Evolutionary conservation across 2,888 invertebrate species (phyloP), one percentile per base, ranked within the genome.

Genomic region (Thera obeliscata): DNA sequence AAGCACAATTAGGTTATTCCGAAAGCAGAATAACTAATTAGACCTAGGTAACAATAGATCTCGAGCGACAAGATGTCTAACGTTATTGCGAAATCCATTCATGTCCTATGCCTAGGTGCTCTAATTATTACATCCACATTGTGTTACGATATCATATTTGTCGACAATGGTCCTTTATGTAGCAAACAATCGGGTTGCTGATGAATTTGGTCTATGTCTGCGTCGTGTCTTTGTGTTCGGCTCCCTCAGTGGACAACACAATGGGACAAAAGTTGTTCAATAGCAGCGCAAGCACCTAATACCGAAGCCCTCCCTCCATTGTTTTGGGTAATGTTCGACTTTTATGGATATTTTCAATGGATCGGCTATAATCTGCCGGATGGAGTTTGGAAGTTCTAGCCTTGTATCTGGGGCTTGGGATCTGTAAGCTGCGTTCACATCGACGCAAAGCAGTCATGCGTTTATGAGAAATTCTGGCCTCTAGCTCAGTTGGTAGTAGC

Each of bases 311-410:
- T 85, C 91, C 87, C 88, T 82, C 91, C 89, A 87, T 93, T 93
- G 93, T 93, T 93, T 93, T 88, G 92, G 89, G 85, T 92, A 91
- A 92, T 93, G 92, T 93, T 93, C 92, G 90, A 93, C 91, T 93
- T 93, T 93, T 93, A 93, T 93, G 91, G 93, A 93, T 93, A 92
- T 92, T 93, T 93, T 91, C 92, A 92, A 93, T 92, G 89, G 91
- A 90, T 91, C 87, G 89, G 77, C 88, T 87, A 88, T 92, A 92
- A 92, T 93, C 91, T 89, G 85, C 83, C 82, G 88, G 88, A 89
- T 87, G 86, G 86, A 91, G 89, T 91, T 88, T 81, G 81, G 82
- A 90, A 90, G 86, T 88, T 83, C 84, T 80, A 81, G 63, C 49
- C 60, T 61, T 66, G 71, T 70, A 61, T 67, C 66, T 68, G 54